A percentile compares a stretch with the other conserved stretches of the same genome.
phyloP scores from a whole-genome alignment of 2,113 vertebrate genomes.

The Anoplopoma fimbria region DNA sequence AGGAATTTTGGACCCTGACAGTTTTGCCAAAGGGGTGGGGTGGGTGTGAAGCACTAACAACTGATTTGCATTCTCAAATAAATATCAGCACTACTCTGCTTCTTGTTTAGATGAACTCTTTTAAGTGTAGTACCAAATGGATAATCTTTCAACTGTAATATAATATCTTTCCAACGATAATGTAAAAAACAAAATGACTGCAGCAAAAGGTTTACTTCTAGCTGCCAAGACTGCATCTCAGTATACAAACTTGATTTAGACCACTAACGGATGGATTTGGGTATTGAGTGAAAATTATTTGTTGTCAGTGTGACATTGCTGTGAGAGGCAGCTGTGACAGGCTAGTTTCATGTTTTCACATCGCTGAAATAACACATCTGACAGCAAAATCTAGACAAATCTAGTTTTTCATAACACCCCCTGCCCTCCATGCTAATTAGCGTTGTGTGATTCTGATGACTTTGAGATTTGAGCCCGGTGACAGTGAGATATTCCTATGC shows the following conservation, averaged over 20 bases:
- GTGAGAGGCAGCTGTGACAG: not conserved
- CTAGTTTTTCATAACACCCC: not conserved
- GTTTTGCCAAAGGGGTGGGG: not conserved
- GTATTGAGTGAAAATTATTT: not conserved
- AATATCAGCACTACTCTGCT: not conserved
- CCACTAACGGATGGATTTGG: not conserved
- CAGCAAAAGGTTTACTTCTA: not conserved
- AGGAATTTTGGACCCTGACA: not conserved
- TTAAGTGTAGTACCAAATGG: too few relatives aligned
- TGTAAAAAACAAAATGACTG: not conserved
- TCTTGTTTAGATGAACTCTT: not conserved
- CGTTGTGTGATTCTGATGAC: not conserved
- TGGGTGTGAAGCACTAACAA: too few relatives aligned
- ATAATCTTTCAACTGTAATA: too few relatives aligned
- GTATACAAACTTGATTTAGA: not conserved
- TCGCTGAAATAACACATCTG: not conserved
- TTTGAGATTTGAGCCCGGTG: not conserved
- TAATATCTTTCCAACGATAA: not conserved
- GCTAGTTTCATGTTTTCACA: constrained; percentile 13
- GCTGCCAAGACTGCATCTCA: not conserved
- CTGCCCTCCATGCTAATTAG: not conserved
- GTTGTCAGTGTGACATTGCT: not conserved
- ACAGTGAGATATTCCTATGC: constrained; percentile 15
- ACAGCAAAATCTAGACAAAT: constrained; percentile 13
- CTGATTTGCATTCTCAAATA: too few relatives aligned